Evolutionary conservation across 2,797 vertebrate genomes (phyloP).

Genomic region (Rhynchotus rufescens): DNA sequence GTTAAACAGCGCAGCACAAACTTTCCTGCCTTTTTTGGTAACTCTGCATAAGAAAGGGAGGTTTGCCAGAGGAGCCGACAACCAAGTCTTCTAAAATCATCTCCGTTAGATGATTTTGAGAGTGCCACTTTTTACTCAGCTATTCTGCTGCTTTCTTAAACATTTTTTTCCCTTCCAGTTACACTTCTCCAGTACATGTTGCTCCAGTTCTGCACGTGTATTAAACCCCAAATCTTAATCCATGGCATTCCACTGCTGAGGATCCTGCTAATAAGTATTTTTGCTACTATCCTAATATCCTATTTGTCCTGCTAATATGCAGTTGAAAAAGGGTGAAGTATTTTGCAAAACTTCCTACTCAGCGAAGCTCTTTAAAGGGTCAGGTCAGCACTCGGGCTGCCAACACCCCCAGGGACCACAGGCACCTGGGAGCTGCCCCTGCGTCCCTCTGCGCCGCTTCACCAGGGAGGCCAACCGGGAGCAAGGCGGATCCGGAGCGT

Average conservation of each 20-base stretch:
- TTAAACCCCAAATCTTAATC: background rate
- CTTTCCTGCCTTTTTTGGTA: background rate
- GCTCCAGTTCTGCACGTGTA: background rate
- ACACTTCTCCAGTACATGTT: background rate
- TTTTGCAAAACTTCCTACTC: background rate
- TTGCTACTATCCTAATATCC: background rate
- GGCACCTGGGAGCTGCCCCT: too few species aligned
- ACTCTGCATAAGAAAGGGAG: background rate
- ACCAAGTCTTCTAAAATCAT: background rate
- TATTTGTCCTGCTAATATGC: background rate
- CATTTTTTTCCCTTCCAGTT: background rate
- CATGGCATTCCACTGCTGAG: background rate
- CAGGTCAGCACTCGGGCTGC: too few species aligned
- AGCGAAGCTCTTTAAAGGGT: background rate
- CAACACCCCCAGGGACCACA: too few species aligned
- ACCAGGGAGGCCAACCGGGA: too few species aligned
- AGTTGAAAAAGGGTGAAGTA: background rate
- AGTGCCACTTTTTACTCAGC: background rate
- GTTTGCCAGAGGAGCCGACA: background rate
- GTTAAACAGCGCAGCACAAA: background rate
- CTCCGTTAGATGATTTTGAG: background rate
- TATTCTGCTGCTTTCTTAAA: background rate
- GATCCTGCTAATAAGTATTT: slow-evolving; percentile 64
- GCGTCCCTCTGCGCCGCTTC: too few species aligned
- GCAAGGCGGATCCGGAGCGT: too few species aligned